phyloP scores from a whole-genome alignment of 2,888 invertebrate genomes.

The Synergus japonicus region DNA sequence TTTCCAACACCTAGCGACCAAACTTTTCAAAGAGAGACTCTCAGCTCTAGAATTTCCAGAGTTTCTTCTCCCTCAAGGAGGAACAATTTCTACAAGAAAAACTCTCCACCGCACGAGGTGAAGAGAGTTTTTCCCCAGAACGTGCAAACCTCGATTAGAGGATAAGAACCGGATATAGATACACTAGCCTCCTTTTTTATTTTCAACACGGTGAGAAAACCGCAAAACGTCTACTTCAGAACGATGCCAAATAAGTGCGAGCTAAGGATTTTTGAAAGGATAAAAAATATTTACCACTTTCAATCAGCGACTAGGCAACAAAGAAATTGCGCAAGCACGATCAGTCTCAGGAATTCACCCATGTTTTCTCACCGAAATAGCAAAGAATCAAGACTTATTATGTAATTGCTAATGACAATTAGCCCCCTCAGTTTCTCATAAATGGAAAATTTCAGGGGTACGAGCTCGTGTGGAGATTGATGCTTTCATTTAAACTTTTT shows the following conservation, averaged over 20 bases:
- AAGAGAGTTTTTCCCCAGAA: conserved; percentile 54
- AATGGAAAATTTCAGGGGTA: too few species aligned
- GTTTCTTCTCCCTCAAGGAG: conserved; percentile 46
- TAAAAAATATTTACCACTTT: conserved; percentile 4
- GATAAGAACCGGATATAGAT: conserved; percentile 48
- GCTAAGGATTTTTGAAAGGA: conserved; percentile 18
- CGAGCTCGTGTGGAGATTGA: not conserved
- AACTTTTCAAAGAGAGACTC: conserved; percentile 42
- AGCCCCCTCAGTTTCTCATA: not conserved
- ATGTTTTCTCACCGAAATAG: conserved; percentile 4
- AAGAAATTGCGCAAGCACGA: conserved; percentile 18
- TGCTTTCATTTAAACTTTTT: not conserved
- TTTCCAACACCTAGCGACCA: conserved; percentile 51
- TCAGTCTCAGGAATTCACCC: not conserved
- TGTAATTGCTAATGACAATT: not conserved
- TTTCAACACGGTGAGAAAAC: conserved; percentile 47
- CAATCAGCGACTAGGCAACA: not conserved
- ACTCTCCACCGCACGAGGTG: conserved; percentile 56
- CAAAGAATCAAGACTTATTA: conserved; percentile 15
- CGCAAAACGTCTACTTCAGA: conserved; percentile 55
- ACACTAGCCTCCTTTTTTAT: conserved; percentile 47
- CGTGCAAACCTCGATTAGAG: conserved; percentile 50
- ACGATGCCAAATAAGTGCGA: conserved; percentile 61
- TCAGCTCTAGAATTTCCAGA: conserved; percentile 38
- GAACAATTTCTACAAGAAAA: conserved; percentile 54